These are phyloP conservation scores for Stylophora pistillata DNA, from an alignment of 64 coral and sea anemone genomes.

Conservation along the genomic window DNA sequence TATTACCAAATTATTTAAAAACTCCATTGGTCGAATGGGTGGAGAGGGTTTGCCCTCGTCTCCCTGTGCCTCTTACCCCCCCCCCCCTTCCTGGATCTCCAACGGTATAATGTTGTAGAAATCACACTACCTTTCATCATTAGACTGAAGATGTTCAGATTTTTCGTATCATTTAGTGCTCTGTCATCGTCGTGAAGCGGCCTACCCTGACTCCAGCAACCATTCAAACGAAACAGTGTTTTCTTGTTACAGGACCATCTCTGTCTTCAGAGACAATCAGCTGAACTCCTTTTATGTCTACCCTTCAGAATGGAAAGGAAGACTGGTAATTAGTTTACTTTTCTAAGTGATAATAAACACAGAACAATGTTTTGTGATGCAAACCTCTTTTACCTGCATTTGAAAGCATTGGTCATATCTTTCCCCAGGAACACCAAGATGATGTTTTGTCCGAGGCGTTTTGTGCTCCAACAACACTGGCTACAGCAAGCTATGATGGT, in stretches of 20 bases:
- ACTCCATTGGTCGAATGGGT: too few species aligned
- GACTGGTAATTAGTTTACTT: conserved; percentile 60
- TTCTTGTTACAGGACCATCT: conserved; percentile 67
- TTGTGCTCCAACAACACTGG: conserved; percentile 77
- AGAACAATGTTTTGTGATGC: neutral
- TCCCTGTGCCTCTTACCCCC: too few species aligned
- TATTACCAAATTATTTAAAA: too few species aligned
- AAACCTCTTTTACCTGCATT: too few species aligned
- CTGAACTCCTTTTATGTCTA: conserved; percentile 96
- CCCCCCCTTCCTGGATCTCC: too few species aligned
- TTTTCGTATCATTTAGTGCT: too few species aligned
- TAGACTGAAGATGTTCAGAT: too few species aligned
- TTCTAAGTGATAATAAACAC: neutral
- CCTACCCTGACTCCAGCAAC: neutral
- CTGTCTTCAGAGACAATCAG: conserved; percentile 90
- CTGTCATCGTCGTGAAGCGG: neutral
- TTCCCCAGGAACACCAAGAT: conserved; percentile 86
- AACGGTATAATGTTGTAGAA: too few species aligned
- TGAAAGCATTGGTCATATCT: neutral
- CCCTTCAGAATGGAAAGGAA: conserved; percentile 96
- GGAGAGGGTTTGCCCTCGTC: too few species aligned
- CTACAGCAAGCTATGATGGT: conserved; percentile 94
- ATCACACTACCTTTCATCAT: too few species aligned
- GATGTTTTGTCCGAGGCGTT: conserved; percentile 85
- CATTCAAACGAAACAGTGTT: neutral